Percentiles rank a stretch among this genome's conserved stretches.
Evolutionary conservation across 23 tunicate genomes (phyloP).

Genomic region (Halocynthia roretzi): DNA sequence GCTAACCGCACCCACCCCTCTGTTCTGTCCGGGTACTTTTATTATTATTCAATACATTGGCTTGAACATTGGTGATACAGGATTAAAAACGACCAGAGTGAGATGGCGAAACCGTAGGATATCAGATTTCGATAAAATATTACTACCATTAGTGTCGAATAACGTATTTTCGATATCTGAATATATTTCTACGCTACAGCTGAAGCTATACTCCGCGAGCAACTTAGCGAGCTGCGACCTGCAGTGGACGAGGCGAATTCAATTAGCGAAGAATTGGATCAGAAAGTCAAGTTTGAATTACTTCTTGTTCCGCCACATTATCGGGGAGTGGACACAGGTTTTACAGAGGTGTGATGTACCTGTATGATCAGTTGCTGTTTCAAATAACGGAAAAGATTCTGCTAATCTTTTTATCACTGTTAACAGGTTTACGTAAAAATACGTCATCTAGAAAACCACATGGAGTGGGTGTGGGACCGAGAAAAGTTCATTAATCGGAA

Average conservation of each 20-base stretch:
- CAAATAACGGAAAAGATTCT: too few species aligned
- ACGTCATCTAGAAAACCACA: conserved; percentile 17
- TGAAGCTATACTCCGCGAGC: conserved; percentile 14
- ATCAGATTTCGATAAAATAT: too few species aligned
- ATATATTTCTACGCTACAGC: not conserved
- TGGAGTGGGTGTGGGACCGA: conserved; percentile 47
- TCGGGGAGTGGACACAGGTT: conserved; percentile 17
- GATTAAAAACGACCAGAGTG: too few species aligned
- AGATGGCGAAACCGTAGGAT: too few species aligned
- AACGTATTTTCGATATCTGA: too few species aligned
- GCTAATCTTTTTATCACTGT: not conserved
- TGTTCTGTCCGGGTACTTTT: too few species aligned
- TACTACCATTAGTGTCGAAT: too few species aligned
- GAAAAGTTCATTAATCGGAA: conserved; percentile 63
- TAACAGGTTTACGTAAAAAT: conserved; percentile 4
- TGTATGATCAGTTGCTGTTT: not conserved
- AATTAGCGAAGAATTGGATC: conserved; percentile 78
- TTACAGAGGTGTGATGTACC: conserved; percentile 14
- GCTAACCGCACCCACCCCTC: too few species aligned
- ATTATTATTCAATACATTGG: too few species aligned
- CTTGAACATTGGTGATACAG: too few species aligned
- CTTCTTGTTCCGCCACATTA: conserved; percentile 28
- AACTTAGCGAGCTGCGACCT: conserved; percentile 13
- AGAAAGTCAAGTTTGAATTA: conserved; percentile 24
- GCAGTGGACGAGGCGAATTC: conserved; percentile 86